phyloP scores from a whole-genome alignment of 30 jellyfish, hydroid and myxozoan species.

The Chrysaora quinquecirrha region DNA sequence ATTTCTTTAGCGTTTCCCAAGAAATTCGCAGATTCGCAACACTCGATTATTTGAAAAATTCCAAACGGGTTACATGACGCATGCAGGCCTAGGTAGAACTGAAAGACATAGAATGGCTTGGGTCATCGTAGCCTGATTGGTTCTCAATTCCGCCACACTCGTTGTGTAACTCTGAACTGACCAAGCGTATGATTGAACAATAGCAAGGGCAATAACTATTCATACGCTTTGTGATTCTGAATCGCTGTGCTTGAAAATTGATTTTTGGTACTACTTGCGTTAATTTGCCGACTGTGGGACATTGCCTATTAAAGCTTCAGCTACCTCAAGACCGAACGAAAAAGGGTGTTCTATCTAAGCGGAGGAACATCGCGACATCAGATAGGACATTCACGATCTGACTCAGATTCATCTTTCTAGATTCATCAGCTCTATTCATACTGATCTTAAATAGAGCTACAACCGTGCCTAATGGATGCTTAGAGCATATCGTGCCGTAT shows the following conservation, averaged over 20 bases:
- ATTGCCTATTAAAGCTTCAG: no score
- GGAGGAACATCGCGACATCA: no score
- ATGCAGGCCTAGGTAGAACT: conserved; percentile 54
- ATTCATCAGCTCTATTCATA: no score
- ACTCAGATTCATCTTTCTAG: no score
- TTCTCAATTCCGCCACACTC: conserved; percentile 74
- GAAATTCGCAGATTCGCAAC: conserved; percentile 32
- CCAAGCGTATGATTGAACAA: conserved; percentile 32
- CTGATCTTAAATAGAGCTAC: no score
- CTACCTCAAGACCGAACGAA: no score
- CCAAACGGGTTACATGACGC: conserved; percentile 71
- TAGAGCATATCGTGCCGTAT: no score
- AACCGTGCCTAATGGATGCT: no score
- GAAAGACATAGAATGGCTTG: conserved; percentile 58
- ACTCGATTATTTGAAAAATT: conserved; percentile 57
- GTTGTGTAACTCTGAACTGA: conserved; percentile 7
- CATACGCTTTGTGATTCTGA: conserved; percentile 44
- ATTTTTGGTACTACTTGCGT: not conserved
- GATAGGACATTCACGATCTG: no score
- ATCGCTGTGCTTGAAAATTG: conserved; percentile 19
- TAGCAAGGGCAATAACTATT: conserved; percentile 20
- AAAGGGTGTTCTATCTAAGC: no score
- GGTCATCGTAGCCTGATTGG: conserved; percentile 76
- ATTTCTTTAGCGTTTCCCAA: conserved; percentile 50
- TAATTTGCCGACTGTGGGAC: not conserved